These are phyloP conservation scores for Protobothrops mucrosquamatus DNA, from an alignment of 2,113 vertebrate genomes.

Conservation along the genomic window DNA sequence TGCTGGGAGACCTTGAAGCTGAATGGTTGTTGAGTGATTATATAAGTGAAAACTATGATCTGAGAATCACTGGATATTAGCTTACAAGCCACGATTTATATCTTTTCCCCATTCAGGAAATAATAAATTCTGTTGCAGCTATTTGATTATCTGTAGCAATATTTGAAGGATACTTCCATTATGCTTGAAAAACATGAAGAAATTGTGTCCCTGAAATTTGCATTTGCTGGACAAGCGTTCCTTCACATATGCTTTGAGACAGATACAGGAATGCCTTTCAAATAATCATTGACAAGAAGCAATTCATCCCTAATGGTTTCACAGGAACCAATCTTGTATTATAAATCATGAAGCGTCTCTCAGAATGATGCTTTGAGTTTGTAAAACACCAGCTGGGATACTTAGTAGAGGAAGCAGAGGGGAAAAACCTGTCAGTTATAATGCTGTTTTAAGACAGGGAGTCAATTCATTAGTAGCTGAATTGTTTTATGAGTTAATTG, in stretches of 20 bases:
- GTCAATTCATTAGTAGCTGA: constrained; percentile 46
- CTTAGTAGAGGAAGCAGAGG: constrained; percentile 36
- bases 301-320: constrained; percentile 6
- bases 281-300: not conserved
- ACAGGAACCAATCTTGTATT: not conserved
- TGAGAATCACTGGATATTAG: not conserved
- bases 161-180: not conserved
- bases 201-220: not conserved
- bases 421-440: constrained; percentile 27
- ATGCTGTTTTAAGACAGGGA: constrained; percentile 31
- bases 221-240: not conserved
- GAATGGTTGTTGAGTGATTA: not conserved
- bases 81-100: not conserved
- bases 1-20: not conserved
- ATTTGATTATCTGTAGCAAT: not conserved
- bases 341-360: not conserved
- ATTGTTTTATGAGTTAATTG: constrained; percentile 36
- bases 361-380: constrained; percentile 32
- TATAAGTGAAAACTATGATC: not conserved
- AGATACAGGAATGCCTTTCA: not conserved
- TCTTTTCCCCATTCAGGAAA: not conserved
- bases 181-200: not conserved
- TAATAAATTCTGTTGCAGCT: not conserved
- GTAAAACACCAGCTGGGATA: constrained; percentile 23
- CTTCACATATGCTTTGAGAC: not conserved